A percentile compares a stretch with the other conserved stretches of the same genome.
Conservation (phyloP, 2,113 vertebrate species). For the Oceanodroma tethys region DNA sequence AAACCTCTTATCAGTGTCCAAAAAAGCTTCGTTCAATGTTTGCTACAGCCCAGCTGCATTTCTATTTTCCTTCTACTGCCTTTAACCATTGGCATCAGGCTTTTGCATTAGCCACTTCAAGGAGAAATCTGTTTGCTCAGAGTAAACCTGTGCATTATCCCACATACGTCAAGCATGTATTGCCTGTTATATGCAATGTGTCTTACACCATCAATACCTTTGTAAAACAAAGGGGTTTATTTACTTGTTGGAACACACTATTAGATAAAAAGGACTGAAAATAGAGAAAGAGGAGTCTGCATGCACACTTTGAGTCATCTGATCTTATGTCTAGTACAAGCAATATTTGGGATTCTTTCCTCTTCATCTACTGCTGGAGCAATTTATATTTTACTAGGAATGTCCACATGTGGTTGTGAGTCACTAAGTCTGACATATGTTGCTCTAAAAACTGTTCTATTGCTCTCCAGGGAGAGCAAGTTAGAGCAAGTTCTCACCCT, state of each 20-base stretch:
- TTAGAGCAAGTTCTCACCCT: conserved; percentile 1
- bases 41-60: not conserved
- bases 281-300: not conserved
- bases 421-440: conserved; percentile 22
- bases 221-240: not conserved
- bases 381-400: not conserved
- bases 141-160: not conserved
- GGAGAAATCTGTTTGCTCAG: not conserved
- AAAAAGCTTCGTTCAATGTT: not conserved
- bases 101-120: not conserved
- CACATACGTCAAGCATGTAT: not conserved
- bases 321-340: not conserved
- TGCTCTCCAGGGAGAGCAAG: conserved; percentile 13
- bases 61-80: not conserved
- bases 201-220: not conserved
- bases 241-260: not conserved
- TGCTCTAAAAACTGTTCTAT: not conserved
- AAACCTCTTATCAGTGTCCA: not conserved
- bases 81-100: not conserved
- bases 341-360: conserved; percentile 4
- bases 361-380: not conserved
- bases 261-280: not conserved
- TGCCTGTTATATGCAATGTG: not conserved
- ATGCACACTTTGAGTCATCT: not conserved
- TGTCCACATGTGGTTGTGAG: conserved; percentile 3